A percentile compares a stretch with the other conserved stretches of the same genome.
These are phyloP conservation scores for Turnix velox DNA, from an alignment of 2,113 vertebrate species.

Conservation along the genomic window DNA sequence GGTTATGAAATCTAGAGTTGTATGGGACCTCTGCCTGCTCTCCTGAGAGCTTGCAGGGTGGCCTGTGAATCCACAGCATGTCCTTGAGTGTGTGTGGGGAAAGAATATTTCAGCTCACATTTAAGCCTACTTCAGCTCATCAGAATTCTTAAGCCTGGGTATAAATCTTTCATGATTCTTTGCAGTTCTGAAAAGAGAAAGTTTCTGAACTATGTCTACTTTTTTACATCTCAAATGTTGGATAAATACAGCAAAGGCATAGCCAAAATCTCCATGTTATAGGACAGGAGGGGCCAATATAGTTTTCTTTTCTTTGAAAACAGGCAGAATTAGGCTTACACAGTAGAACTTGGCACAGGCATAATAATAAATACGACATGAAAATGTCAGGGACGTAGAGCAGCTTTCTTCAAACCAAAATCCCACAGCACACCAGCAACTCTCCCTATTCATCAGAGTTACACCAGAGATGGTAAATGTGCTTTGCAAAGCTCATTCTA, in stretches of 20 bases:
- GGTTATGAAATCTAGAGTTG: slow-evolving; percentile 14
- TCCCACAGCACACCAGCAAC: not conserved
- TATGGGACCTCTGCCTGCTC: slow-evolving; percentile 2
- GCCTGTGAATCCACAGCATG: slow-evolving; percentile 4
- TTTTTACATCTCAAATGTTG: slow-evolving; percentile 12
- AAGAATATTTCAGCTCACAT: not conserved
- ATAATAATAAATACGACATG: slow-evolving; percentile 16
- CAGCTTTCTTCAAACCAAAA: slow-evolving; percentile 35
- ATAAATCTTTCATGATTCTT: not conserved
- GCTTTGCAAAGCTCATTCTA: not conserved
- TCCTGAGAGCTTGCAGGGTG: slow-evolving; percentile 44
- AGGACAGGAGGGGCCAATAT: slow-evolving; percentile 1
- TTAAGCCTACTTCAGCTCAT: not conserved
- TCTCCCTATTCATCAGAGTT: not conserved
- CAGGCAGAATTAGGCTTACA: not conserved
- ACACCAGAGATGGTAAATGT: not conserved
- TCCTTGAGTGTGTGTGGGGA: not conserved
- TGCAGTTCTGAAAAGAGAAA: not conserved
- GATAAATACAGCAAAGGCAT: slow-evolving; percentile 3
- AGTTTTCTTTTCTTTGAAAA: slow-evolving; percentile 13
- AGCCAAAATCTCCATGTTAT: not conserved
- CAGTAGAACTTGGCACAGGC: slow-evolving; percentile 41
- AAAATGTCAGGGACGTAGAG: slow-evolving; percentile 24
- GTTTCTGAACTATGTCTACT: not conserved
- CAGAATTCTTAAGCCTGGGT: not conserved